A percentile compares a stretch with the other conserved stretches of the same genome.
These are phyloP conservation scores for Gymnosoma rotundatum DNA, from an alignment of 2,888 invertebrate genomes.

Conservation along the genomic window DNA sequence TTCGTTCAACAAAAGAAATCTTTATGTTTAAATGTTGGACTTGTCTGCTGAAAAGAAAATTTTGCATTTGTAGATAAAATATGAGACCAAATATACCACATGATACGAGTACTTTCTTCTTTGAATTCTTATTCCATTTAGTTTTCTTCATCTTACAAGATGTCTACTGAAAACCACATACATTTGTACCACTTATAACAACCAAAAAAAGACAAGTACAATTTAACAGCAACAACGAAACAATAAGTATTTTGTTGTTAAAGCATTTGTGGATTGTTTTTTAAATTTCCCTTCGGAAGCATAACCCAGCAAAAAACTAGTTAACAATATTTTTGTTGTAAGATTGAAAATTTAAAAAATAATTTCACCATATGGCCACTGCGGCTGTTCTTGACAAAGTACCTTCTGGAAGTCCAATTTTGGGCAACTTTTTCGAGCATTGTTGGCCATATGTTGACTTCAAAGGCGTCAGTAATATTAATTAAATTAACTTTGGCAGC, in stretches of 20 bases:
- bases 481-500: conserved; percentile 60
- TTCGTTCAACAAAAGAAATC: conserved; percentile 14
- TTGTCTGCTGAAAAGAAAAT: conserved; percentile 23
- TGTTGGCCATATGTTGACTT: too few species aligned
- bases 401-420: too few species aligned
- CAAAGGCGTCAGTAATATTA: background rate
- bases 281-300: background rate
- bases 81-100: conserved; percentile 49
- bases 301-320: conserved; percentile 2
- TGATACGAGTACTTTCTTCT: conserved; percentile 46
- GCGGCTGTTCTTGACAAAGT: too few species aligned
- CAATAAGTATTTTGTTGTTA: conserved; percentile 39
- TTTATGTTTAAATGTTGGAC: background rate
- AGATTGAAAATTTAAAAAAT: too few species aligned
- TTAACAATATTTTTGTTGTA: background rate
- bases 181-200: conserved; percentile 44
- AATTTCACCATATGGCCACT: too few species aligned
- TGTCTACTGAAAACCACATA: conserved; percentile 30
- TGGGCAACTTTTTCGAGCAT: too few species aligned
- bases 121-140: background rate
- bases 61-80: conserved; percentile 51
- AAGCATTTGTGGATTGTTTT: conserved; percentile 15
- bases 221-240: conserved; percentile 25
- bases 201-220: conserved; percentile 30
- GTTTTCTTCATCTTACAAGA: conserved; percentile 41